These are phyloP conservation scores for Spondyliosoma cantharus DNA, from an alignment of 2,797 vertebrate genomes.

Conservation along the genomic window DNA sequence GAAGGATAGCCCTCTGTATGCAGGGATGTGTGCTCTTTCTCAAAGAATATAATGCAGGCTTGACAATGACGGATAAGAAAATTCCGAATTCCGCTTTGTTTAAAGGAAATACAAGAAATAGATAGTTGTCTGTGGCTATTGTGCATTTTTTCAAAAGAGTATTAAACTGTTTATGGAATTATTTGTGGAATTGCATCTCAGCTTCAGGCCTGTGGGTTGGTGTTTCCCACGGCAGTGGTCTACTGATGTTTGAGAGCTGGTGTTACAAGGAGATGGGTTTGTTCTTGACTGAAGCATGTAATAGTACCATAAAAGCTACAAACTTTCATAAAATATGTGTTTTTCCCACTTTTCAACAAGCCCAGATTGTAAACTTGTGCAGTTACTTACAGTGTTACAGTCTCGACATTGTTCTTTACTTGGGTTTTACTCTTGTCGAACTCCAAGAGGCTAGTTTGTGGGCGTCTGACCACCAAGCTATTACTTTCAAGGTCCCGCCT, in stretches of 20 bases:
- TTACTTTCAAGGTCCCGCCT: conserved; percentile 2
- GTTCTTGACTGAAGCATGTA: neutral
- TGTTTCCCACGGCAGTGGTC: neutral
- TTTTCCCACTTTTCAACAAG: neutral
- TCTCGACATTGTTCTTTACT: neutral
- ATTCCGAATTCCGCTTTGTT: neutral
- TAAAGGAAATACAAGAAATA: neutral
- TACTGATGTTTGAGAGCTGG: neutral
- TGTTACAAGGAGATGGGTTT: neutral
- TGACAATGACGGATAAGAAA: neutral
- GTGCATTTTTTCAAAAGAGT: neutral
- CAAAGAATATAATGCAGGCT: neutral
- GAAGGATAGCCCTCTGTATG: neutral
- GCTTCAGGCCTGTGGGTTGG: neutral
- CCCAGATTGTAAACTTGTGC: neutral
- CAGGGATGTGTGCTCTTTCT: neutral
- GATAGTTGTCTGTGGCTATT: neutral
- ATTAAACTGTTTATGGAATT: neutral
- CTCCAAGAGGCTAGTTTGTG: neutral
- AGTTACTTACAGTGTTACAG: neutral
- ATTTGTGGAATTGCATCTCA: neutral
- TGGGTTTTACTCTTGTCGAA: neutral
- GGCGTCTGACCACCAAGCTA: neutral
- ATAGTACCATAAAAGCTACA: neutral
- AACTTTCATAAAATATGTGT: neutral